phyloP scores from a whole-genome alignment of 2,888 invertebrate species.

The Apamea crenata region DNA sequence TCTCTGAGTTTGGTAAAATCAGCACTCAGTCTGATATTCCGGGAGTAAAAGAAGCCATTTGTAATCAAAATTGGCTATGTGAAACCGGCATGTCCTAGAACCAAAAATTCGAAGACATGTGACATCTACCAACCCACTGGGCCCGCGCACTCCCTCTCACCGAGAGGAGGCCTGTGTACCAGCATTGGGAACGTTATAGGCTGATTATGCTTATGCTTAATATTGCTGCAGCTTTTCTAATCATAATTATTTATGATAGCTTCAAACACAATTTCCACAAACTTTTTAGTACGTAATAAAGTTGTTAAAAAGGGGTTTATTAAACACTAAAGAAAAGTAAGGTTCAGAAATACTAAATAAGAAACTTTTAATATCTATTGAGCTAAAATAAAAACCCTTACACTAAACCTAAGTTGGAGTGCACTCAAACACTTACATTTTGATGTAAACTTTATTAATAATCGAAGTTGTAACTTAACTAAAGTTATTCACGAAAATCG shows the following conservation, averaged over 20 bases:
- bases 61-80: not conserved
- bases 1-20: too few relatives aligned
- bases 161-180: too few relatives aligned
- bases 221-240: not conserved
- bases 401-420: slow-evolving; percentile 14
- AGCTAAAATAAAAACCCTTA: slow-evolving; percentile 8
- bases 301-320: not conserved
- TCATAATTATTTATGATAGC: not conserved
- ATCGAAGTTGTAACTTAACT: not conserved
- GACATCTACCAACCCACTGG: too few relatives aligned
- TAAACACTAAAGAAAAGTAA: slow-evolving; percentile 2
- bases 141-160: too few relatives aligned
- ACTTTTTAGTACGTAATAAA: not conserved
- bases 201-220: too few relatives aligned
- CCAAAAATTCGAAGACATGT: too few relatives aligned
- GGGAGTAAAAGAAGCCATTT: not conserved
- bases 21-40: not conserved
- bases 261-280: not conserved
- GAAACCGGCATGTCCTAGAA: too few relatives aligned
- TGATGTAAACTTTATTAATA: not conserved
- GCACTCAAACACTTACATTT: slow-evolving; percentile 23
- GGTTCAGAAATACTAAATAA: not conserved
- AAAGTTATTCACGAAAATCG: not conserved
- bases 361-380: slow-evolving; percentile 20
- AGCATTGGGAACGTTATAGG: not conserved